Evolutionary conservation across 2,888 invertebrate genomes (phyloP), one percentile per base, ranked within the genome.

Genomic region (Trimorus sp.): DNA sequence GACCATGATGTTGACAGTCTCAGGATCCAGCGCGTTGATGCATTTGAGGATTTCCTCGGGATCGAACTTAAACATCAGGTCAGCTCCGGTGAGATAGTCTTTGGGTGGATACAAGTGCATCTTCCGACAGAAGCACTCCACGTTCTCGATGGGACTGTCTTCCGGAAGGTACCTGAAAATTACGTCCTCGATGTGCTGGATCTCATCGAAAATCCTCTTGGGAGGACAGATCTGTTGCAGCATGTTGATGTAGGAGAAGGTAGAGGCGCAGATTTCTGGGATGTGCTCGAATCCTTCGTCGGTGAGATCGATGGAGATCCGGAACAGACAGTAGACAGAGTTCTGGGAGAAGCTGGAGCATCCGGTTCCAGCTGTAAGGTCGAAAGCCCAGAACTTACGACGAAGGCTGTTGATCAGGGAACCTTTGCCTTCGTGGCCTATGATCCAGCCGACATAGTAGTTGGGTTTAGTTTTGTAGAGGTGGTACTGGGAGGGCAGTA

Each of bases 391-490:
- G 40, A 96, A 94, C 89, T 95, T 96, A 87, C 95, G 94, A 73
- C 95, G 94, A 26, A 97, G 92, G 89, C 95, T 96, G 0, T 96
- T 95, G 1, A 96, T 93, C n/a, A 97, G 92, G 85, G 97, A 97
- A 73, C 97, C 97, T 87, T 94, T 94, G 1, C 98, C 98, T 91
- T 98, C 97, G 90, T 98, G 96, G 0, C 96, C 97, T 5, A 98
- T 92, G 11, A 98, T 91, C 86, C 88, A 88, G 0, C 96, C 94
- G 2, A 98, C 92, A 88, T 96, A 96, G 85, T 95, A 94, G 83
- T 96, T 94, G 0, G 97, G 96, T 89, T 97, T 97, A 16, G 93
- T 93, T 90, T 94, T 94, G 90, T 97, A 98, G 79, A 95, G 92
- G 79, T 40, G 40, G 40, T 40, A 40, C 26, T 26, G 26, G 26